These are phyloP conservation scores for Elgaria multicarinata DNA, from an alignment of 2,113 vertebrate species.

Conservation along the genomic window DNA sequence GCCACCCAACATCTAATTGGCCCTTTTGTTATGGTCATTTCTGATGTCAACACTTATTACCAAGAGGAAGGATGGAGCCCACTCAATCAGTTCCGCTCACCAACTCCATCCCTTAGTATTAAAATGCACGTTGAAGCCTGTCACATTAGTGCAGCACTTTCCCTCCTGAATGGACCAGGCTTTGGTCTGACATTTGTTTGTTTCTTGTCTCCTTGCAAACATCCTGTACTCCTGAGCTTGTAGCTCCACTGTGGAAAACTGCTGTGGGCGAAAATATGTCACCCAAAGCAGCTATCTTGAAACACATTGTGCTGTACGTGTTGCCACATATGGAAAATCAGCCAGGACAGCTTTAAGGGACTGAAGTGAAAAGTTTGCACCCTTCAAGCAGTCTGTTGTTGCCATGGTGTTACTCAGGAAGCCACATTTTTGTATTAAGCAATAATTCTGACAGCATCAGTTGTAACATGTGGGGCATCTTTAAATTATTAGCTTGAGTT, in stretches of 20 bases:
- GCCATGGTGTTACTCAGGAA: not conserved
- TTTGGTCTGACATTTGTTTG: not conserved
- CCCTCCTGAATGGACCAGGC: not conserved
- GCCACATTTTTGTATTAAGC: not conserved
- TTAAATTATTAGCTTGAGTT: conserved; percentile 26
- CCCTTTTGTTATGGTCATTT: too few species aligned
- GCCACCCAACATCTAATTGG: too few species aligned
- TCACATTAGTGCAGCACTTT: not conserved
- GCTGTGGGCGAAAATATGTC: conserved; percentile 4
- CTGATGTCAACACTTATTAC: too few species aligned
- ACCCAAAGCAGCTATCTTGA: conserved; percentile 17
- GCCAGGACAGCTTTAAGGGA: conserved; percentile 28
- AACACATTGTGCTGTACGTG: not conserved
- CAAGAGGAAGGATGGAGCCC: too few species aligned
- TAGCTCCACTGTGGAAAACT: conserved; percentile 8
- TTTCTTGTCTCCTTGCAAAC: conserved; percentile 36
- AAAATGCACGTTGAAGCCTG: conserved; percentile 25
- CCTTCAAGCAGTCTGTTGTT: not conserved
- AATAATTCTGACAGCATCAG: not conserved
- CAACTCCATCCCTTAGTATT: conserved; percentile 14
- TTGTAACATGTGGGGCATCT: not conserved
- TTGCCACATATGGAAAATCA: conserved; percentile 25
- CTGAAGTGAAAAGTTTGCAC: conserved; percentile 34
- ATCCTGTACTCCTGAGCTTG: not conserved
- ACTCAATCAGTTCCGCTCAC: conserved; percentile 10